Percentiles rank a stretch among this genome's conserved stretches.
Evolutionary conservation across 2,797 vertebrate species (phyloP).

Genomic region (Leptodactylus fallax): DNA sequence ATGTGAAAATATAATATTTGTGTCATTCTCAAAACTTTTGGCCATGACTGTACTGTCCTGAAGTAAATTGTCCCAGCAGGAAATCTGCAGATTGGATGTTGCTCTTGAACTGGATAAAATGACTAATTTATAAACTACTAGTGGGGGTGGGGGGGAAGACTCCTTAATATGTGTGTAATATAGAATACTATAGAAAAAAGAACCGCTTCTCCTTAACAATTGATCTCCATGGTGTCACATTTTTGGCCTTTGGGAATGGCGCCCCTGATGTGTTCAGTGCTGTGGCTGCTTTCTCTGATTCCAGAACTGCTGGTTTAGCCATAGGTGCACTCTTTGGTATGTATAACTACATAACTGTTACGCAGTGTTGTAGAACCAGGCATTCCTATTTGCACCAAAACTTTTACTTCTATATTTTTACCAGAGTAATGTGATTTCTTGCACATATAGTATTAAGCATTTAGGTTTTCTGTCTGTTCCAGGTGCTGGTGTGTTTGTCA

Average conservation of each 20-base stretch:
- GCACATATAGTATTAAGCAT: too few species aligned
- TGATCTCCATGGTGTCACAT: conserved; percentile 89
- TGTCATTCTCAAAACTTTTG: too few species aligned
- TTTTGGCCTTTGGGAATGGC: conserved; percentile 94
- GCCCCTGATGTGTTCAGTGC: conserved; percentile 97
- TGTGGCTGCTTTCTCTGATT: conserved; percentile 89
- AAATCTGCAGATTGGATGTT: neutral
- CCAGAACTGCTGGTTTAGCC: conserved; percentile 90
- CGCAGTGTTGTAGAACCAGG: neutral
- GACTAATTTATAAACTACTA: too few species aligned
- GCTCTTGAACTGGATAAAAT: neutral
- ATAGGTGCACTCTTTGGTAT: conserved; percentile 92
- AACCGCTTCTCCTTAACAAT: conserved; percentile 76
- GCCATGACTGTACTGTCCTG: too few species aligned
- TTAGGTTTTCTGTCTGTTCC: neutral
- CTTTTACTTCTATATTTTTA: too few species aligned
- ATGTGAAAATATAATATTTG: too few species aligned
- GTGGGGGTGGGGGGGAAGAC: too few species aligned
- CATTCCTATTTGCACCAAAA: too few species aligned
- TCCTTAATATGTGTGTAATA: too few species aligned
- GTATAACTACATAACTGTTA: conserved; percentile 21
- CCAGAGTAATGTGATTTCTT: too few species aligned
- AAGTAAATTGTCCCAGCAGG: too few species aligned
- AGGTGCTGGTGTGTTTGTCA: conserved; percentile 96
- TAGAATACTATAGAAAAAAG: too few species aligned